Evolutionary conservation across 92 coral and sea anemone genomes (phyloP), one percentile per base, ranked within the genome.

Genomic region (Epizoanthus ramosus): DNA sequence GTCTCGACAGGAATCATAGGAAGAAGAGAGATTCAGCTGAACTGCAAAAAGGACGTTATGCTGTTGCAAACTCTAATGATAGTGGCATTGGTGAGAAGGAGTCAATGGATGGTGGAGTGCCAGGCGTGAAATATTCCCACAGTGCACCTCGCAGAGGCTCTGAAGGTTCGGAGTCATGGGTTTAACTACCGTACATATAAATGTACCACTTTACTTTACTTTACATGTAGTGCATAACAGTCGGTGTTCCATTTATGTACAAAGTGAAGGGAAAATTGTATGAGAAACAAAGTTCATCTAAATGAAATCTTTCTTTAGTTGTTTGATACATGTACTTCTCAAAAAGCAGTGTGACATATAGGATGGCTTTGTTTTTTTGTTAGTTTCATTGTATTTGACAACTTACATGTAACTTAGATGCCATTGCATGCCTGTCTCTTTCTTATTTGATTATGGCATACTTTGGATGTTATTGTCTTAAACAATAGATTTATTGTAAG

Each of bases 101-200:
- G 52, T 91, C 98, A 2, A 69, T 93, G 52, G 98, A 93, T 59
- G 82, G 82, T 3, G 89, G 89, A 54, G 86, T 91, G 31, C 95
- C 95, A 33, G 92, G 90, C n/a, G 84, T 91, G 68, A 91, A 89
- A 74, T 93, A 86, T 63, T 19, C 82, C 35, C 92, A 91, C 68
- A 87, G 92, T 7, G 79, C 79, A 57, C 70, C 70, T 19, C 80
- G 98, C 14, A 86, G 87, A 37, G 93, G 98, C 85, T 93, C 98
- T 13, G 98, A 93, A 93, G 95, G 98, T 93, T 93, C 98, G 98
- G 98, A 91, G 79, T 93, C 98, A 45, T 93, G 98, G 95, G 98
- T 93, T 86, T 93, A 89, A 79, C 80, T 85, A 28, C 31, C 0
- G 2, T 28, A n/a, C n/a, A n/a, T n/a, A n/a, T n/a, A n/a, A n/a